Base-by-base conservation (phyloP, 2,797 vertebrate species). In the Artibeus lituratus region DNA sequence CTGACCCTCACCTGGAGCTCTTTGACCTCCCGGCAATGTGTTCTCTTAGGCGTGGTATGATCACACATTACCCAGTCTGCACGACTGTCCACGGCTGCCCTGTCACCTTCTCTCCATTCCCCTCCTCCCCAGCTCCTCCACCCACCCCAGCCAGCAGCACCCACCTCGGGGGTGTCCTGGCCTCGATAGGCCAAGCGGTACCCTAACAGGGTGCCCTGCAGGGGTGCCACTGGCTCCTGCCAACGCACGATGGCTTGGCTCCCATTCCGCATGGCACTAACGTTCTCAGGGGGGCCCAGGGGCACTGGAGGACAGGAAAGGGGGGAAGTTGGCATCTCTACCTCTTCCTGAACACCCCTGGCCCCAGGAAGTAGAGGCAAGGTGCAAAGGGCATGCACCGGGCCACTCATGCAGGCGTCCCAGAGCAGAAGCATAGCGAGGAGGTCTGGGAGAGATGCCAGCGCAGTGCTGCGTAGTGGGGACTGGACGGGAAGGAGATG, bases 181-280 rank as follows among this genome's bases (percentile, higher is more conserved):
- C 98, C 98, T 92, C 98, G 99, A 97, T 99, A 99, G 72, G 99
- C 98, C 98, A 99, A 97, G 95, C 98, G 97, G 98, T 99, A 99
- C 44, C 99, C 99, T 91, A 98, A 98, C 0, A 99, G 98, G 5
- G 98, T 97, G 67, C 99, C 99, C 7, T 99, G 99, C n/a, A 99
- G 95, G 87, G 97, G 98, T 2, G 98, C 98, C 1, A 80, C 91
- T 18, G 99, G 99, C 85, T 96, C 97, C 67, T 97, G 98, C 99
- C 99, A 99, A 51, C 69, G 96, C 96, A 99, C 96, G 80, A 98
- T 53, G 83, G 99, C 98, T 69, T 98, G 98, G 2, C 98, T 99
- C 72, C 98, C 99, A 1, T 99, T 99, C 12, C 98, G 94, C 59
- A 96, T 83, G 0, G 98, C 98, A 0, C 98, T 99, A 76, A 99